A percentile compares a stretch with the other conserved stretches of the same genome.
Conservation (phyloP, 2,888 invertebrate species). For the Drosophila emarginata region DNA sequence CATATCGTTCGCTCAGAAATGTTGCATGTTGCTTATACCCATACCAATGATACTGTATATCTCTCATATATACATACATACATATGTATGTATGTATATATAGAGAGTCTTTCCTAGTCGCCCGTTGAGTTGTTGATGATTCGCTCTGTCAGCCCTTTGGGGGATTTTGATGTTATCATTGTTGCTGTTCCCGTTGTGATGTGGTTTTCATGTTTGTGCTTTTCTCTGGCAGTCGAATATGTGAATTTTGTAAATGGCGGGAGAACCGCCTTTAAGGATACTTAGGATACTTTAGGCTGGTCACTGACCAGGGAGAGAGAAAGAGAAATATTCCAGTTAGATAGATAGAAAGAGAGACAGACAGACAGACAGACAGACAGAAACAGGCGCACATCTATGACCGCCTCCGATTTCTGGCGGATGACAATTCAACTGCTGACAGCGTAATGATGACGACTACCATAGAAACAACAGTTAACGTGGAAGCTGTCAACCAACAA, state of each 20-base stretch:
- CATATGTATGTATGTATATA: too few relatives aligned
- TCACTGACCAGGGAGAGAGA: neutral
- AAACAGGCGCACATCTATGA: neutral
- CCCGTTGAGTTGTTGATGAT: slow-evolving; percentile 76
- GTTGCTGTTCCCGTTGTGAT: slow-evolving; percentile 50
- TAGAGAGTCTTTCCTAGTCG: slow-evolving; percentile 8
- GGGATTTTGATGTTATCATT: slow-evolving; percentile 60
- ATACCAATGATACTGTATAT: too few relatives aligned
- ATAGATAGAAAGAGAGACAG: too few relatives aligned
- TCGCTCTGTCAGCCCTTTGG: slow-evolving; percentile 70
- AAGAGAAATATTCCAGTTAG: neutral
- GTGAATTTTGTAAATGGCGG: slow-evolving; percentile 23
- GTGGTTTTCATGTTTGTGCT: slow-evolving; percentile 72
- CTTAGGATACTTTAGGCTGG: slow-evolving; percentile 41
- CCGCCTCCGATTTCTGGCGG: slow-evolving; percentile 50
- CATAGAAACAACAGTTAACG: slow-evolving; percentile 51
- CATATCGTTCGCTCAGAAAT: slow-evolving; percentile 56
- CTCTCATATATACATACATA: too few relatives aligned
- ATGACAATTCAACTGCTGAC: slow-evolving; percentile 59
- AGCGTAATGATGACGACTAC: slow-evolving; percentile 65
- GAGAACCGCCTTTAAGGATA: slow-evolving; percentile 42
- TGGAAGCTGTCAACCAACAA: slow-evolving; percentile 62
- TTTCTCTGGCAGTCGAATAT: slow-evolving; percentile 40
- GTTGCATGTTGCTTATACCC: slow-evolving; percentile 11
- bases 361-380: slow-evolving; percentile 25